Percentiles rank a stretch among this genome's conserved stretches.
phyloP scores from a whole-genome alignment of 64 coral and sea anemone genomes.

The Montipora efflorescens region DNA sequence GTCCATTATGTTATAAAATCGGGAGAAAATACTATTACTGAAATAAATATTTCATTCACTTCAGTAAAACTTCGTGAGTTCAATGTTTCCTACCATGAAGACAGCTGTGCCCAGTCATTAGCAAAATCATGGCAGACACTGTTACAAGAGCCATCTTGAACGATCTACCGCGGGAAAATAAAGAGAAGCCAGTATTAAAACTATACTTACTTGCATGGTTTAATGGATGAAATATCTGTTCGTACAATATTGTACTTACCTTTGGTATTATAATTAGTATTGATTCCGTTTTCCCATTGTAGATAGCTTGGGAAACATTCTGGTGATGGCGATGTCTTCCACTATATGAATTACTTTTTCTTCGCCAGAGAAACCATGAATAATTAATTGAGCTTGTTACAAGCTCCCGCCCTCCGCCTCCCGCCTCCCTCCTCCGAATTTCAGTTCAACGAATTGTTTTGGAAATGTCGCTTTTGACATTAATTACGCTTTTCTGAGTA shows the following conservation, averaged over 20 bases:
- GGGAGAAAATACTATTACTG: neutral
- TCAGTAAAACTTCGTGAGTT: neutral
- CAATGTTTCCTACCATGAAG: neutral
- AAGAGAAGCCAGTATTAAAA: neutral
- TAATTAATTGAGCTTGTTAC: neutral
- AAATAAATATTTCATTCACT: neutral
- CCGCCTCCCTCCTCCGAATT: neutral
- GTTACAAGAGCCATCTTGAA: neutral
- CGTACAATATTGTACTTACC: neutral
- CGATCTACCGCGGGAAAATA: neutral
- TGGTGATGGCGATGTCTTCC: neutral
- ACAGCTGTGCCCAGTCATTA: neutral
- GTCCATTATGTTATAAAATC: conserved; percentile 64
- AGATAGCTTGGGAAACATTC: neutral
- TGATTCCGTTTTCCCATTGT: neutral
- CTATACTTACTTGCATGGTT: no score
- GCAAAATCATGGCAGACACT: neutral
- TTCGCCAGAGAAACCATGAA: neutral
- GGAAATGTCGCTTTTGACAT: neutral
- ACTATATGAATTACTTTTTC: neutral
- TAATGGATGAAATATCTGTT: neutral
- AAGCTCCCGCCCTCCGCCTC: neutral
- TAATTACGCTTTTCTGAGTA: no score
- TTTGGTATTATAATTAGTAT: neutral
- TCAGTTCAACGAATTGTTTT: neutral